Evolutionary conservation across 2,888 invertebrate genomes (phyloP).

Genomic region (Caenorhabditis zanzibari): DNA sequence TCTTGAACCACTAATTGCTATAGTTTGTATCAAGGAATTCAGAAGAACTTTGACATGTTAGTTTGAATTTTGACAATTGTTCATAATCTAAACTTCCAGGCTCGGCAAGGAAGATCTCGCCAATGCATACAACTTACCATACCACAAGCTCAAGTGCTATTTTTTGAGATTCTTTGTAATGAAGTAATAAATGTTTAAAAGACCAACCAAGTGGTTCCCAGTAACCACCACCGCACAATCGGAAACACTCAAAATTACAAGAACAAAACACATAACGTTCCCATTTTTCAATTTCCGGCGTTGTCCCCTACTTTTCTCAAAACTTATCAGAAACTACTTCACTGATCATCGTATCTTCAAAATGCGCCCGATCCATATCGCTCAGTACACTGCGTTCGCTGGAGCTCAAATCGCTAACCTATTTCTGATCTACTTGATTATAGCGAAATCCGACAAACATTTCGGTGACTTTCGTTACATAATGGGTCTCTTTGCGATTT

Average conservation of each 20-base stretch:
- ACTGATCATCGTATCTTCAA: not conserved
- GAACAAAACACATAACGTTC: not conserved
- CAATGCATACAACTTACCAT: not conserved
- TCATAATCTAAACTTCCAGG: not conserved
- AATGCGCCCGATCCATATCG: slow-evolving; percentile 13
- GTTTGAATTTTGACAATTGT: not conserved
- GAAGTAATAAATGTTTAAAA: not conserved
- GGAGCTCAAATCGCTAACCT: slow-evolving; percentile 32
- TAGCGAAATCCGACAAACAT: slow-evolving; percentile 16
- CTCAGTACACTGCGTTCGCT: slow-evolving; percentile 14
- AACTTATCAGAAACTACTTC: not conserved
- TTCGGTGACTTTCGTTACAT: slow-evolving; percentile 45
- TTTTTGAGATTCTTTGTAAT: no score
- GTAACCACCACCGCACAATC: not conserved
- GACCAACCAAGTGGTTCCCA: no score
- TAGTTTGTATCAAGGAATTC: slow-evolving; percentile 45
- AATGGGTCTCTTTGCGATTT: slow-evolving; percentile 23
- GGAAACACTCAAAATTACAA: not conserved
- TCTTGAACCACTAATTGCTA: slow-evolving; percentile 38
- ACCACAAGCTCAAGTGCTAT: slow-evolving; percentile 5
- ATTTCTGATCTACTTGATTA: slow-evolving; percentile 13
- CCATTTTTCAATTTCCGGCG: not conserved
- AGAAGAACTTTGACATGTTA: slow-evolving; percentile 30
- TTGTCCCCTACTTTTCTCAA: not conserved
- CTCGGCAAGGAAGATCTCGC: not conserved